Percentiles rank a stretch among this genome's conserved stretches.
phyloP scores from a whole-genome alignment of 2,888 invertebrate species.

The Brenthis hecate region DNA sequence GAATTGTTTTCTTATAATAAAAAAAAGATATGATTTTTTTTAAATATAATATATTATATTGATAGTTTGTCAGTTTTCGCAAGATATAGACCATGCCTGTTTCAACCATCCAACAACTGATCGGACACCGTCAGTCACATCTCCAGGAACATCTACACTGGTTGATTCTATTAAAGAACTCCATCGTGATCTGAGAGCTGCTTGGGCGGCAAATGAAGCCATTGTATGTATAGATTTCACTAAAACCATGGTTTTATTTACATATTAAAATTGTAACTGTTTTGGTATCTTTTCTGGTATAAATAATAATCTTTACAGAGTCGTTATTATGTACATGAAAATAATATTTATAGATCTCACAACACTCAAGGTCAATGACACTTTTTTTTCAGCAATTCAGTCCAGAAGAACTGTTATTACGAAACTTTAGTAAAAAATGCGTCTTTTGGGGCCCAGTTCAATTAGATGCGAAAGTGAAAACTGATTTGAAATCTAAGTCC shows the following conservation, averaged over 20 bases:
- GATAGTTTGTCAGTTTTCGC: slow-evolving; percentile 12
- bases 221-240: slow-evolving; percentile 69
- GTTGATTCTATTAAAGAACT: slow-evolving; percentile 88
- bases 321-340: no score
- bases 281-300: not conserved
- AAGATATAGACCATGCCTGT: slow-evolving; percentile 81
- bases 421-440: not conserved
- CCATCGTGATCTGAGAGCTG: slow-evolving; percentile 87
- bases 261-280: not conserved
- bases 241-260: slow-evolving; percentile 59
- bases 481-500: slow-evolving; percentile 50
- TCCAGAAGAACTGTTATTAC: not conserved
- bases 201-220: slow-evolving; percentile 87
- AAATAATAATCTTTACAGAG: not conserved
- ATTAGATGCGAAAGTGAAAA: slow-evolving; percentile 2
- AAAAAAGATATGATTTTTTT: not conserved
- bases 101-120: slow-evolving; percentile 92
- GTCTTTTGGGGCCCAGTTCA: not conserved
- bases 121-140: slow-evolving; percentile 87
- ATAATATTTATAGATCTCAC: slow-evolving; percentile 29
- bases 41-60: not conserved
- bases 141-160: slow-evolving; percentile 84
- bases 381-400: slow-evolving; percentile 1
- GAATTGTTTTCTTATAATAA: no score
- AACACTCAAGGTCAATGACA: slow-evolving; percentile 29